phyloP scores from a whole-genome alignment of 2,797 vertebrate genomes.

The Phoeniculus purpureus region DNA sequence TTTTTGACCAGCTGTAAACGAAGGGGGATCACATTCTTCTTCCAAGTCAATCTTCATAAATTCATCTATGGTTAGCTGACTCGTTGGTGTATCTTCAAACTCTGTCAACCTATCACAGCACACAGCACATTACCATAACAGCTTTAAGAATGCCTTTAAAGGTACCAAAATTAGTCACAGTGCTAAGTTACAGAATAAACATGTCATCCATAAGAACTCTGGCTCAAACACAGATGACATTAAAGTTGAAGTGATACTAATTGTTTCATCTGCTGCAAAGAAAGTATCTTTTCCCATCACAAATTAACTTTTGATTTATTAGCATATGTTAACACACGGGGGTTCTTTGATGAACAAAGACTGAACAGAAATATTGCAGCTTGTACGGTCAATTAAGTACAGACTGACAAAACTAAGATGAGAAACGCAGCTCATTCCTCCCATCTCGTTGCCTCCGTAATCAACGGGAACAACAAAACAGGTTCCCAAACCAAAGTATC shows the following conservation, averaged over 20 bases:
- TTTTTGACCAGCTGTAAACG: constrained; percentile 87
- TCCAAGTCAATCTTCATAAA: constrained; percentile 95
- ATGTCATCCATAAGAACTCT: neutral
- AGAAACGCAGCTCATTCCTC: neutral
- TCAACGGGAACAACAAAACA: neutral
- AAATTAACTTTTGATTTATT: constrained; percentile 30
- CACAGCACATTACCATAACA: neutral
- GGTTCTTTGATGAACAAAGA: neutral
- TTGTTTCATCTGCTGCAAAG: constrained; percentile 22
- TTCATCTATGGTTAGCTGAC: constrained; percentile 94
- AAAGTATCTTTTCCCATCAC: constrained; percentile 9
- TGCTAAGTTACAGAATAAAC: neutral
- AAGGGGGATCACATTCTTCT: constrained; percentile 94
- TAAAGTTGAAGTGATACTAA: constrained; percentile 30
- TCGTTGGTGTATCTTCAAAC: constrained; percentile 96
- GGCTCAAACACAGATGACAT: constrained; percentile 11
- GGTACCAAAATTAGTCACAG: neutral
- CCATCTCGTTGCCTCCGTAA: neutral
- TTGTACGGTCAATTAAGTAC: neutral
- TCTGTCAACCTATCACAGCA: constrained; percentile 85
- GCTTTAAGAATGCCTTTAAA: neutral
- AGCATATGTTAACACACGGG: neutral
- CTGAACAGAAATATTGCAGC: neutral
- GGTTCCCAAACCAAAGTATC: neutral
- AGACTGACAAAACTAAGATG: neutral